Conservation (phyloP, 1,140 invertebrate genomes). For the Pararge aegeria region DNA sequence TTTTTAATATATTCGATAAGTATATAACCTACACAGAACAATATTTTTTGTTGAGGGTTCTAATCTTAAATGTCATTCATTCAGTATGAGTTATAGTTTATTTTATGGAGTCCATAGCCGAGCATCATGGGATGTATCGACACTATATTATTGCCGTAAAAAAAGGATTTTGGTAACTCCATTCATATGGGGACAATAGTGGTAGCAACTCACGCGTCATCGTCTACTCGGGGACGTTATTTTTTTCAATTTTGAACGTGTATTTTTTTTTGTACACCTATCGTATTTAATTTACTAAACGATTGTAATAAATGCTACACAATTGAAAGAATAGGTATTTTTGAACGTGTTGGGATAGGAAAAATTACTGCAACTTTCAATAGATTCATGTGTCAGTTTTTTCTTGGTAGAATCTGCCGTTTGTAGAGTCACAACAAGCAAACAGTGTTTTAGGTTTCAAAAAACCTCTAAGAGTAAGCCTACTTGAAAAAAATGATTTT, state of each 20-base stretch:
- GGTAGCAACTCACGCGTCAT: slow-evolving; percentile 4
- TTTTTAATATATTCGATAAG: no score
- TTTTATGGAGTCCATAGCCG: not conserved
- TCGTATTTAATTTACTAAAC: not conserved
- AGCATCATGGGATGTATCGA: not conserved
- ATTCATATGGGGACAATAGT: not conserved
- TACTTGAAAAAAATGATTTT: no score
- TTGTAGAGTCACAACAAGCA: no score
- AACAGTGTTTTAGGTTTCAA: no score
- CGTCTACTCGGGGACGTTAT: not conserved
- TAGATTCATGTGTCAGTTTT: no score
- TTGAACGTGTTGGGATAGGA: no score
- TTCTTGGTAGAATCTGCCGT: no score
- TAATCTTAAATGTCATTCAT: not conserved
- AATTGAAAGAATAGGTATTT: not conserved
- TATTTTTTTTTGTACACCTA: not conserved
- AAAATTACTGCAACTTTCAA: no score
- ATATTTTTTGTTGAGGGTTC: not conserved
- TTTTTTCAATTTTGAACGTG: not conserved
- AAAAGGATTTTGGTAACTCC: not conserved
- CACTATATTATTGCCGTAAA: slow-evolving; percentile 1
- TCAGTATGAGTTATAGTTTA: slow-evolving; percentile 3
- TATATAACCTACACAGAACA: no score
- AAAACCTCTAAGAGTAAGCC: no score
- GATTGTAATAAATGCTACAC: not conserved